Evolutionary conservation across 2,797 vertebrate genomes (phyloP), one percentile per base, ranked within the genome.

Genomic region (Toxotes lorentzi): DNA sequence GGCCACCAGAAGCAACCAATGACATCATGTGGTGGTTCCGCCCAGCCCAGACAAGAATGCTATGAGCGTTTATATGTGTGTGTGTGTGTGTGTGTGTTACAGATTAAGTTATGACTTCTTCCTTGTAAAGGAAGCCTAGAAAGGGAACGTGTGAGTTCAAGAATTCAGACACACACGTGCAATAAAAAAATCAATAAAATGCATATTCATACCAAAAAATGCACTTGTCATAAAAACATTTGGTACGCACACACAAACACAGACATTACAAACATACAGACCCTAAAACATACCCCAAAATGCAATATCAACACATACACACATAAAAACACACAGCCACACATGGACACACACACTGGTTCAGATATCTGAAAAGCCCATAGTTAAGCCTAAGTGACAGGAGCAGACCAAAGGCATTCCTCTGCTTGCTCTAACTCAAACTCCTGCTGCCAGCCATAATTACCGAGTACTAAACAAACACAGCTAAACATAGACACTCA

Each of bases 381-480:
- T 9, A 50, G 76, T 68, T n/a, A 60, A 12, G 60, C 71, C 65
- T 45, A 43, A 80, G 67, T 70, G 69, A 84, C 76, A 78, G 79
- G 34, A 71, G 65, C 43, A 70, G 70, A 74, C 82, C 66, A 76
- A 84, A 89, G 75, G 41, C 89, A 91, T 90, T 90, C 87, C 73
- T 76, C 68, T 80, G 51, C 58, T 69, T 59, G 70, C 75, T 78
- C 66, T 41, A 67, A 78, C 84, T 89, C 59, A 78, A 84, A 77
- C 79, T 73, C 40, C 35, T 77, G 66, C 82, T 81, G 80, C 82
- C 81, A 79, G 86, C 83, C 78, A 82, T 90, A 91, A 91, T 93
- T 89, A 91, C 73, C 45, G 57, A 73, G 78, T 75, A 68, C 86
- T 80, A 83, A 85, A 89, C 85, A 88, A 89, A 90, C 81, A 77